Conservation (phyloP, 1,140 invertebrate species). For the Macrocentrus cingulum region DNA sequence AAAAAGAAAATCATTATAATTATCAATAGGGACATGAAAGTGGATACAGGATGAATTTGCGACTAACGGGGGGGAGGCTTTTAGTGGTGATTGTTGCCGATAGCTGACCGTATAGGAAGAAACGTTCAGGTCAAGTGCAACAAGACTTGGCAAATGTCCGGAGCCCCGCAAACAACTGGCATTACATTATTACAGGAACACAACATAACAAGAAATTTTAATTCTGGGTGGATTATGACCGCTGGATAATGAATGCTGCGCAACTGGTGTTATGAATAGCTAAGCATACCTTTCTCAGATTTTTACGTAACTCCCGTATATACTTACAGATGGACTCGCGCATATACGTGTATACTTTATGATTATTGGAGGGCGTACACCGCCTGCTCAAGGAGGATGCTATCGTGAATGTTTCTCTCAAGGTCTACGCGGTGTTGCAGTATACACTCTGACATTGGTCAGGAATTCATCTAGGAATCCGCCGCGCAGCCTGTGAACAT, state of each 20-base stretch:
- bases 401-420: slow-evolving; percentile 3
- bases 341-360: slow-evolving; percentile 35
- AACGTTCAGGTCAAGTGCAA: slow-evolving; percentile 10
- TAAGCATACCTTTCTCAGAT: slow-evolving; percentile 36
- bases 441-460: not conserved
- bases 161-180: slow-evolving; percentile 32
- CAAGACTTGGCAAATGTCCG: not conserved
- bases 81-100: no score
- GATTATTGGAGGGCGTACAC: slow-evolving; percentile 46
- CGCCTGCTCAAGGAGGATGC: slow-evolving; percentile 30
- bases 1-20: no score
- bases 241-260: slow-evolving; percentile 46
- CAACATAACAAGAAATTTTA: slow-evolving; percentile 38
- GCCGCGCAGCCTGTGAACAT: not conserved
- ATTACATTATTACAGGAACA: no score
- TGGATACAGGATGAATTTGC: no score
- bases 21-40: no score
- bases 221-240: slow-evolving; percentile 35
- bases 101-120: not conserved
- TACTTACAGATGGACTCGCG: not conserved
- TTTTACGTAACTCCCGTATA: slow-evolving; percentile 35
- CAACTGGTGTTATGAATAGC: slow-evolving; percentile 46
- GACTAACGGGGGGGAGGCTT: no score
- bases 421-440: not conserved
- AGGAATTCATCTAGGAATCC: not conserved